These are phyloP conservation scores for Brachystomella parvula DNA, from an alignment of 1,140 invertebrate genomes.

Conservation along the genomic window DNA sequence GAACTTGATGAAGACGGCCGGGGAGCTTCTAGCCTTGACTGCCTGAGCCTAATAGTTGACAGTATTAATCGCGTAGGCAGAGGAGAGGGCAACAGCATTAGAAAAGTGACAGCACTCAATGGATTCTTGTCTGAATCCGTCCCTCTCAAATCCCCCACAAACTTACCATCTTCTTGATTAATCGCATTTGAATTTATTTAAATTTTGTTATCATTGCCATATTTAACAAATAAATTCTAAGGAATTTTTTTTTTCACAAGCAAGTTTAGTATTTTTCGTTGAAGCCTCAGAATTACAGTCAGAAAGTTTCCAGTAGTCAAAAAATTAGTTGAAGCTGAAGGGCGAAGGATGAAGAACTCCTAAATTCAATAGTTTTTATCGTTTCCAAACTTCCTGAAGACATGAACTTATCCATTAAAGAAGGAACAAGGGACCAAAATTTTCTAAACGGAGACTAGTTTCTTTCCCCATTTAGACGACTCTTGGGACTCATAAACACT, in stretches of 20 bases:
- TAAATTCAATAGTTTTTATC: background rate
- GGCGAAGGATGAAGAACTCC: background rate
- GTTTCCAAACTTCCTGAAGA: background rate
- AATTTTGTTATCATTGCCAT: background rate
- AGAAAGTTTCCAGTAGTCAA: too few species aligned
- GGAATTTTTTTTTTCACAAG: background rate
- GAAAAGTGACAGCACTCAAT: background rate
- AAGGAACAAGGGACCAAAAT: background rate
- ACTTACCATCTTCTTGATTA: background rate
- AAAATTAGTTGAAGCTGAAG: too few species aligned
- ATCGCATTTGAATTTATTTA: background rate
- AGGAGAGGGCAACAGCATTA: background rate
- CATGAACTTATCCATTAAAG: background rate
- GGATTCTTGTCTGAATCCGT: background rate
- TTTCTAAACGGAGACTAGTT: background rate
- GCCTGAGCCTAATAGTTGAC: slow-evolving; percentile 46
- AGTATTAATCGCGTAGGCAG: slow-evolving; percentile 43
- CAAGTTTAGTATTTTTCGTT: background rate
- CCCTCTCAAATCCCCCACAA: background rate
- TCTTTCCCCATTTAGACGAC: background rate
- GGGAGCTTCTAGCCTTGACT: slow-evolving; percentile 45
- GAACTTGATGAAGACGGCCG: slow-evolving; percentile 8
- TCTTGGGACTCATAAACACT: background rate
- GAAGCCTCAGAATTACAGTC: background rate
- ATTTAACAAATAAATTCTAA: background rate